Evolutionary conservation across 1,140 invertebrate species (phyloP).

Genomic region (Pseudomyrmex cubaensis): DNA sequence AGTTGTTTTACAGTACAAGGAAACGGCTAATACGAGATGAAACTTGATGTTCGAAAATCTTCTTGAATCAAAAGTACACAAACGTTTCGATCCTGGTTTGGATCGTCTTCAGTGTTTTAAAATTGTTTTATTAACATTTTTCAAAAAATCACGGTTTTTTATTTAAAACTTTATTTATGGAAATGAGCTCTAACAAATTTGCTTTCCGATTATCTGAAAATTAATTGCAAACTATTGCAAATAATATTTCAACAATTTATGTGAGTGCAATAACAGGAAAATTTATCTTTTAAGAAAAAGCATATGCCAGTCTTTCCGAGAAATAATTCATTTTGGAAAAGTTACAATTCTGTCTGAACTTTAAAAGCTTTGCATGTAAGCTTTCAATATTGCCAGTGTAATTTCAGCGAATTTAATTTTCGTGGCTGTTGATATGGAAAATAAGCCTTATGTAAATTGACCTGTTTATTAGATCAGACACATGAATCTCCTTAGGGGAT

Average conservation of each 20-base stretch:
- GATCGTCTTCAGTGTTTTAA: too few relatives aligned
- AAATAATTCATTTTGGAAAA: slow-evolving; percentile 34
- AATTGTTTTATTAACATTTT: slow-evolving; percentile 22
- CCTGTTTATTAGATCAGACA: not conserved
- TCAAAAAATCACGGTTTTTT: too few relatives aligned
- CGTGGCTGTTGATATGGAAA: not conserved
- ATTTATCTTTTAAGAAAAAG: slow-evolving; percentile 15
- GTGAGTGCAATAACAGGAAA: not conserved
- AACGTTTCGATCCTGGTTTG: too few relatives aligned
- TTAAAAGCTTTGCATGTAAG: slow-evolving; percentile 17
- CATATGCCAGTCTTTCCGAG: not conserved
- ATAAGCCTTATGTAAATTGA: slow-evolving; percentile 8
- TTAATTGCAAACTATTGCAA: too few relatives aligned
- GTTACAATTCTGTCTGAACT: not conserved
- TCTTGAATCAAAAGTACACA: too few relatives aligned
- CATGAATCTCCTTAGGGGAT: not conserved
- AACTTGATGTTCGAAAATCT: too few relatives aligned
- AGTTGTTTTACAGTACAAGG: too few relatives aligned
- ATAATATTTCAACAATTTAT: slow-evolving; percentile 6
- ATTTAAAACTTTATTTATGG: not conserved
- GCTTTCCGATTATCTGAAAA: too few relatives aligned
- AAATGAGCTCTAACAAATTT: not conserved
- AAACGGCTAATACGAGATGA: too few relatives aligned
- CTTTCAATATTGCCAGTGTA: slow-evolving; percentile 27
- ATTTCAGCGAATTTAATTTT: slow-evolving; percentile 39